Conservation (phyloP, 2,797 vertebrate genomes). For the Prionace glauca region DNA sequence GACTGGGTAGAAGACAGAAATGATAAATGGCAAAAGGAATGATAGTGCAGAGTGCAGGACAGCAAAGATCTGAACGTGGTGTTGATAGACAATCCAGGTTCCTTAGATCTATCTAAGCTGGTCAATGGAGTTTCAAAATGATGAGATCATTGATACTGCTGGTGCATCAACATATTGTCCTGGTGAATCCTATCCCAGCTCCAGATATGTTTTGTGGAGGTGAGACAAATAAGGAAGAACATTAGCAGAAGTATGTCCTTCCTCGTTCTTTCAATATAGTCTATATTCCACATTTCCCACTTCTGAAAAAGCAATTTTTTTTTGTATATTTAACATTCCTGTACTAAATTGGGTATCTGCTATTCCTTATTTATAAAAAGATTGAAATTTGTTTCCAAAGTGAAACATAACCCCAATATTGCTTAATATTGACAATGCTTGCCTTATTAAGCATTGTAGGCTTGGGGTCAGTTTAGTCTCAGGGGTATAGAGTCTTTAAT, state of each 20-base stretch:
- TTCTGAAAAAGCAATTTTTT: background rate
- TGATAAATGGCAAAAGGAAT: background rate
- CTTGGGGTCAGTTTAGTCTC: too few relatives aligned
- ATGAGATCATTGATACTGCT: background rate
- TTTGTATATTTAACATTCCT: background rate
- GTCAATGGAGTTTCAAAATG: background rate
- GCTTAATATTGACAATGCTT: too few relatives aligned
- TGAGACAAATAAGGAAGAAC: background rate
- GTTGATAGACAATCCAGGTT: too few relatives aligned
- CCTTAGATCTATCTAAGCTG: background rate
- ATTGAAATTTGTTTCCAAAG: background rate
- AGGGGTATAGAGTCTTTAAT: too few relatives aligned
- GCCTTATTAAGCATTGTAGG: too few relatives aligned
- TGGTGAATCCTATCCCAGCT: background rate
- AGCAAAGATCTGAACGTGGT: too few relatives aligned
- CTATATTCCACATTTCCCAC: background rate
- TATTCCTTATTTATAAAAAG: background rate
- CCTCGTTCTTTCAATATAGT: background rate
- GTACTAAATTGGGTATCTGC: background rate
- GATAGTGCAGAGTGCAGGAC: too few relatives aligned
- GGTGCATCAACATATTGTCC: background rate
- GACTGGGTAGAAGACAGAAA: background rate
- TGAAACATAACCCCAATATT: background rate
- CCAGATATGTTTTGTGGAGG: background rate
- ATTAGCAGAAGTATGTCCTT: background rate